Evolutionary conservation across 2,797 vertebrate species (phyloP).

Genomic region (Eupleurogrammus muticus): DNA sequence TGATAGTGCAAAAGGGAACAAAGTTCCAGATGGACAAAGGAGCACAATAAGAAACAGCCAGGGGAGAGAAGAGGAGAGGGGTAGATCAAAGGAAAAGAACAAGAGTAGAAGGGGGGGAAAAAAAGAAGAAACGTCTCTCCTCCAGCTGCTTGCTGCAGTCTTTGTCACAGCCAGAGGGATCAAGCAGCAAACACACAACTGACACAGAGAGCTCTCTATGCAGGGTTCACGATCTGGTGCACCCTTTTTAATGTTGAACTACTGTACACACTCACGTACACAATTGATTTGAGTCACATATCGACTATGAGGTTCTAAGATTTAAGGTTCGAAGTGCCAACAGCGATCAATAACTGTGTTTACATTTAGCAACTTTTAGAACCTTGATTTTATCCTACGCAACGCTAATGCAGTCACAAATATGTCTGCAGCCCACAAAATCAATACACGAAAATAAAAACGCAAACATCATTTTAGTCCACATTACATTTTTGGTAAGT

Average conservation of each 20-base stretch:
- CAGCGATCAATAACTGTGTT: slow-evolving; percentile 14
- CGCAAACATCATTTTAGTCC: too few species aligned
- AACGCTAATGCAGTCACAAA: slow-evolving; percentile 7
- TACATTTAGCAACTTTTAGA: not conserved
- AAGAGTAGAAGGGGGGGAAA: slow-evolving; percentile 47
- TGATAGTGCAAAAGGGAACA: slow-evolving; percentile 35
- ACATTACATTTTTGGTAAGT: too few species aligned
- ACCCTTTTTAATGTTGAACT: not conserved
- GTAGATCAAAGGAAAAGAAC: slow-evolving; percentile 65
- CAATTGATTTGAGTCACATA: not conserved
- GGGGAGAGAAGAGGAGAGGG: slow-evolving; percentile 45
- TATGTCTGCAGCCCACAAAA: not conserved
- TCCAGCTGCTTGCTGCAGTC: slow-evolving; percentile 62
- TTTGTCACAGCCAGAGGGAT: slow-evolving; percentile 45
- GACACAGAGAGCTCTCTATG: slow-evolving; percentile 22
- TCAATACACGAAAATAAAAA: slow-evolving; percentile 18
- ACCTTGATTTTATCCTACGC: not conserved
- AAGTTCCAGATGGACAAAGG: slow-evolving; percentile 62
- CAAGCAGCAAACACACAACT: slow-evolving; percentile 40
- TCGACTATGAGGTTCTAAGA: not conserved
- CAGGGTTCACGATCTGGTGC: slow-evolving; percentile 6
- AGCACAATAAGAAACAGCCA: slow-evolving; percentile 56
- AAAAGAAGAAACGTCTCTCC: slow-evolving; percentile 48
- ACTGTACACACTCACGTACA: not conserved
- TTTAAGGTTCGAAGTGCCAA: slow-evolving; percentile 5